Percentiles rank a stretch among this genome's conserved stretches.
Conservation (phyloP, 1,140 invertebrate genomes). For the Matsumurasca onukii region DNA sequence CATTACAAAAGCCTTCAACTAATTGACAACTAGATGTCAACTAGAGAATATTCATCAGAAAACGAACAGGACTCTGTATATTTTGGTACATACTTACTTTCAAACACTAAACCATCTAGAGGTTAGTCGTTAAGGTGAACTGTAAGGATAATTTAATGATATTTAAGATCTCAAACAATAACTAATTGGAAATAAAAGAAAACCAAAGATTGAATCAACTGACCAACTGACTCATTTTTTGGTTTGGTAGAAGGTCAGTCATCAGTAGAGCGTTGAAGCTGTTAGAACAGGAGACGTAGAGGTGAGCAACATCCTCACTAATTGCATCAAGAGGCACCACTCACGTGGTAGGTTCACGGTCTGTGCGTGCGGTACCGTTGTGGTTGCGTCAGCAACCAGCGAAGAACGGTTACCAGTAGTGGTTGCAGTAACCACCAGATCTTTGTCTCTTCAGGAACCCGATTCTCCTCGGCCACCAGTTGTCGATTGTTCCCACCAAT, state of each 20-base stretch:
- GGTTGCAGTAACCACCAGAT: not conserved
- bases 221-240: too few relatives aligned
- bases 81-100: too few relatives aligned
- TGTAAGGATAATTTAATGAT: too few relatives aligned
- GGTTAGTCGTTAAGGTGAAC: too few relatives aligned
- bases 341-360: not conserved
- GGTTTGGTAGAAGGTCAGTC: not conserved
- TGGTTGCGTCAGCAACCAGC: not conserved
- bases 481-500: not conserved
- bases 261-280: not conserved
- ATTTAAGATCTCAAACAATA: too few relatives aligned
- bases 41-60: too few relatives aligned
- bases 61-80: too few relatives aligned
- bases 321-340: not conserved
- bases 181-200: too few relatives aligned
- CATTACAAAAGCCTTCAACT: too few relatives aligned
- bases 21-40: too few relatives aligned
- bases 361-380: not conserved
- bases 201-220: too few relatives aligned
- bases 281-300: not conserved
- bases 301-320: slow-evolving; percentile 8
- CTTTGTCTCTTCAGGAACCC: not conserved
- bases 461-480: not conserved
- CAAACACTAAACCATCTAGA: too few relatives aligned
- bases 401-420: not conserved